Evolutionary conservation across 2,797 vertebrate species (phyloP).

Genomic region (Gymnoscopelus braueri): DNA sequence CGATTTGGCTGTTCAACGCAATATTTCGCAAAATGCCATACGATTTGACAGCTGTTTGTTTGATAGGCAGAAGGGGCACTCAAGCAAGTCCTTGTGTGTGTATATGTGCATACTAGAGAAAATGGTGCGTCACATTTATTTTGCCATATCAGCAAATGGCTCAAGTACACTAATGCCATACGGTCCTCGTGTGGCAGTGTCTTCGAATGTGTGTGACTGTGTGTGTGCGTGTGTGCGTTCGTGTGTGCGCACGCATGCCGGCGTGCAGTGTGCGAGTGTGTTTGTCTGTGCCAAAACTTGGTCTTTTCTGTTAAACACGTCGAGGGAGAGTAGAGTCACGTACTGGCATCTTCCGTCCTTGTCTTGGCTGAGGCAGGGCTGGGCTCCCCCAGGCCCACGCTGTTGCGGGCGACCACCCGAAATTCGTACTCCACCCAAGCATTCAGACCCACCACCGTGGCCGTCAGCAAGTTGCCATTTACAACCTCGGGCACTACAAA

Average conservation of each 20-base stretch:
- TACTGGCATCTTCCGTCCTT: conserved; percentile 95
- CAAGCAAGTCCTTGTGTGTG: conserved; percentile 41
- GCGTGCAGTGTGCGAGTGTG: neutral
- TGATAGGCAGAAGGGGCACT: conserved; percentile 35
- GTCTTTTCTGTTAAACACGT: neutral
- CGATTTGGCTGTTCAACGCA: conserved; percentile 37
- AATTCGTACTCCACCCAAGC: conserved; percentile 99
- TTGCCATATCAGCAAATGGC: conserved; percentile 46
- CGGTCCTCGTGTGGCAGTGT: neutral
- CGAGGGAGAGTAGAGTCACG: conserved; percentile 66
- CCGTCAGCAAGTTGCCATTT: conserved; percentile 87
- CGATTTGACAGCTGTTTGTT: conserved; percentile 24
- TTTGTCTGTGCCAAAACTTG: conserved; percentile 1
- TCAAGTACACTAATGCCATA: conserved; percentile 44
- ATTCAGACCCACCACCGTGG: conserved; percentile 91
- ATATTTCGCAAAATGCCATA: conserved; percentile 52
- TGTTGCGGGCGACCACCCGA: conserved; percentile 92
- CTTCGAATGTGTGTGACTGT: conserved; percentile 7
- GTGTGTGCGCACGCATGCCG: neutral
- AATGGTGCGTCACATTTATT: conserved; percentile 55
- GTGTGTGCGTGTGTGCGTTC: neutral
- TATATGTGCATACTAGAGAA: conserved; percentile 39
- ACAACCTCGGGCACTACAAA: conserved; percentile 88
- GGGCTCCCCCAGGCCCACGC: conserved; percentile 92
- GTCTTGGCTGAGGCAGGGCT: conserved; percentile 93